Percentiles rank a stretch among this genome's conserved stretches.
phyloP scores from a whole-genome alignment of 2,113 vertebrate species.

The Vidua macroura region DNA sequence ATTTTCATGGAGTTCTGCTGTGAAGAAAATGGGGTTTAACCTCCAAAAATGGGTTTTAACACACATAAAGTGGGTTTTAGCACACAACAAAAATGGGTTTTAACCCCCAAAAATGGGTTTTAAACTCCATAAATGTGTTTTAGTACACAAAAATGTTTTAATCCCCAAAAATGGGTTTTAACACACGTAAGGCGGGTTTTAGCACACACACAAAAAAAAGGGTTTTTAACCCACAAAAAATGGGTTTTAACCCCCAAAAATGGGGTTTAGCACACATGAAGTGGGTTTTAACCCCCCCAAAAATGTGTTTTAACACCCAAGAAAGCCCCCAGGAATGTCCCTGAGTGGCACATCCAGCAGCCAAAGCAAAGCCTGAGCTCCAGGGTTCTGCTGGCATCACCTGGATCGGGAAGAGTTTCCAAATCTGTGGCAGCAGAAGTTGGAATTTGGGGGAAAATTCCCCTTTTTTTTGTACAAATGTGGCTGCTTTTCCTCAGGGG shows the following conservation, averaged over 20 bases:
- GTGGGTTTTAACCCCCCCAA: no score
- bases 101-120: neutral
- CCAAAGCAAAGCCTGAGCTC: neutral
- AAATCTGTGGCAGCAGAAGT: neutral
- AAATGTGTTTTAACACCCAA: neutral
- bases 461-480: neutral
- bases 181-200: neutral
- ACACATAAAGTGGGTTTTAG: neutral
- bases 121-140: neutral
- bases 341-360: neutral
- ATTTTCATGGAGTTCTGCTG: neutral
- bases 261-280: neutral
- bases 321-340: neutral
- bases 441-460: neutral
- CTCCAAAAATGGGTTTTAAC: neutral
- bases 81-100: neutral
- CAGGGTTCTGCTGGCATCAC: neutral
- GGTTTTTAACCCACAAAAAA: neutral
- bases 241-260: neutral
- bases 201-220: neutral
- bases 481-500: neutral
- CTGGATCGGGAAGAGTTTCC: neutral
- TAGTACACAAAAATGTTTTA: no score
- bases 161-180: no score
- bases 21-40: neutral